Evolutionary conservation across 2,888 invertebrate genomes (phyloP), one percentile per base, ranked within the genome.

Genomic region (Harpagoxenus sublaevis): DNA sequence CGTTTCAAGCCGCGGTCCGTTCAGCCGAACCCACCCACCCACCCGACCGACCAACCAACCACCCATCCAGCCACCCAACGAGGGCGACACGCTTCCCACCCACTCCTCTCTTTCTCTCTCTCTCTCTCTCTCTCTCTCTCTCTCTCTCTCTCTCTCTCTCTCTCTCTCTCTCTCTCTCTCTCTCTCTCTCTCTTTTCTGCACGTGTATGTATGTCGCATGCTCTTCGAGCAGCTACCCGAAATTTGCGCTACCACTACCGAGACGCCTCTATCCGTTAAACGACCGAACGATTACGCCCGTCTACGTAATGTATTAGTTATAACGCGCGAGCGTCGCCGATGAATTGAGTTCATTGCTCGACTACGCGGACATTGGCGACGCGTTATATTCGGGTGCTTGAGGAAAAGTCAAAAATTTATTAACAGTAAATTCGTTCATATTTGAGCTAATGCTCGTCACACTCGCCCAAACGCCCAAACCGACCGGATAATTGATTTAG

Each of bases 251-350:
- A 35, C 48, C 48, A 51, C 15, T 45, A 63, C 23, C 62, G 68
- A 62, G 60, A n/a, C 53, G 45, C 68, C 86, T 86, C 84, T 86
- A 86, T 91, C 78, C 89, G 91, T 91, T 91, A 89, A 91, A 89
- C 89, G 88, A 88, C 88, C 92, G 23, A 60, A 48, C 79, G 91
- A 92, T 91, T 91, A 91, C 90, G 89, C 87, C 71, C 83, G 83
- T 74, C 77, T 86, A 85, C 87, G 86, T 82, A 86, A 83, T 88
- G 88, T 89, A 91, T 90, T 88, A 91, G 87, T 89, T 88, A 86
- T 86, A 84, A 74, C 51, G 71, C 45, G 57, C 75, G 82, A 31
- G n/a, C 45, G 35, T 83, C 82, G 70, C 23, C 31, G 83, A 57
- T 66, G 66, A 79, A 82, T 53, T 63, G 42, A 81, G 63, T 51